Evolutionary conservation across 2,113 vertebrate species (phyloP).

Genomic region (Macquaria ambigua): DNA sequence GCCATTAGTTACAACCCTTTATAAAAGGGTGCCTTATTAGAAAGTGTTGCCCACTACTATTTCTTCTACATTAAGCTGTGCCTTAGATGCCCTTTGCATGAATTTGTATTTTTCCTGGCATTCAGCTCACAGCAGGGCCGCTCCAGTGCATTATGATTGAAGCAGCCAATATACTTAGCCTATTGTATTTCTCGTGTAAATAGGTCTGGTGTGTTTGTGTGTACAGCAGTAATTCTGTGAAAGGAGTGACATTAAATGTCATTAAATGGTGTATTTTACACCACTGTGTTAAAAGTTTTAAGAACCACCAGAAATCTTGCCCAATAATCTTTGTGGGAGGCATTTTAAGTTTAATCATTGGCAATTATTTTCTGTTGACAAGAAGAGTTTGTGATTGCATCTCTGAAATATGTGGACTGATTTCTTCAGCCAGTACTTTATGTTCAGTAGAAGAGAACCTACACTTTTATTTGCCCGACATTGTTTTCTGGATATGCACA

Average conservation of each 20-base stretch:
- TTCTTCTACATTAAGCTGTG: not conserved
- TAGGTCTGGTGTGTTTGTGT: not conserved
- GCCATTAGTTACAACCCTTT: not conserved
- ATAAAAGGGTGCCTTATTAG: not conserved
- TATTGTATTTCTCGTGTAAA: not conserved
- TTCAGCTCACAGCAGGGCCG: not conserved
- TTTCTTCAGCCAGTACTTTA: not conserved
- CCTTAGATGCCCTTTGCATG: not conserved
- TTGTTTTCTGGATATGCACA: not conserved
- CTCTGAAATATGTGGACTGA: not conserved
- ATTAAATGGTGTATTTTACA: not conserved
- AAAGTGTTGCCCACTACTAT: not conserved
- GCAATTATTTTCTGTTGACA: not conserved
- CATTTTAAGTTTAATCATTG: not conserved
- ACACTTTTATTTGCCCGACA: not conserved
- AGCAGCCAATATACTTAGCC: not conserved
- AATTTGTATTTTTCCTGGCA: slow-evolving; percentile 3
- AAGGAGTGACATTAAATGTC: not conserved
- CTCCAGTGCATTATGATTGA: slow-evolving; percentile 12
- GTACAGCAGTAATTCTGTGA: not conserved
- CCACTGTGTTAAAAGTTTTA: not conserved
- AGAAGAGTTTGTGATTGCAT: not conserved
- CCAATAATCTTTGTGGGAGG: not conserved
- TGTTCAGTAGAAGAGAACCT: not conserved
- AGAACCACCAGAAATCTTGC: not conserved